Conservation (phyloP, 2,113 vertebrate genomes). For the Sylvia atricapilla region DNA sequence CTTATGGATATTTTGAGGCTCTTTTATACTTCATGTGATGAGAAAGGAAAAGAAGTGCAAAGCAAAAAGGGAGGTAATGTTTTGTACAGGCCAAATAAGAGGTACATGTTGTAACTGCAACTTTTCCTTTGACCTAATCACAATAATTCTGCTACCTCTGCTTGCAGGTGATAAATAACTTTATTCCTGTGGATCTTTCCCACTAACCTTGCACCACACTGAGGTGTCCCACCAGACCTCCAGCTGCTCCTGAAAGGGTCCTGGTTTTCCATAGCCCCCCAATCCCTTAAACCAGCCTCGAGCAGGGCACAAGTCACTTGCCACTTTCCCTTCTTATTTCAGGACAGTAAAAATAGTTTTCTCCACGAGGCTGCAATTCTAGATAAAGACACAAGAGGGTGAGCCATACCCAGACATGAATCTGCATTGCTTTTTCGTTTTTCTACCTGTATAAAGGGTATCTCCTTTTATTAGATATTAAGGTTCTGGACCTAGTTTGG, state of each 20-base stretch:
- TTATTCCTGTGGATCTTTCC: neutral
- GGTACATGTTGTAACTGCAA: fast-evolving
- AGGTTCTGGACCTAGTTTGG: neutral
- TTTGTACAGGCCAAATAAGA: neutral
- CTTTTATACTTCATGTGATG: neutral
- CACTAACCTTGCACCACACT: neutral
- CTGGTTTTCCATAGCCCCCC: neutral
- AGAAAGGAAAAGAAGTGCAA: neutral
- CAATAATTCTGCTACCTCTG: neutral
- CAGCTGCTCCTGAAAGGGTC: neutral
- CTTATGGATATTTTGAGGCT: neutral
- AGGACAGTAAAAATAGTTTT: neutral
- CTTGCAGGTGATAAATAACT: neutral
- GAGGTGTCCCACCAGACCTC: neutral
- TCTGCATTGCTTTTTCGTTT: neutral
- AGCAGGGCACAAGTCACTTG: neutral
- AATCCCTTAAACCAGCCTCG: neutral
- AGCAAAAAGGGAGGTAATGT: neutral
- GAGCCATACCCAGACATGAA: neutral
- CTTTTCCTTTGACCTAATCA: neutral
- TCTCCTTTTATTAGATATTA: neutral
- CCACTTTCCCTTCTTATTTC: neutral
- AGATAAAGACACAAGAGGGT: conserved; percentile 33
- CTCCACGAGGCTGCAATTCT: neutral
- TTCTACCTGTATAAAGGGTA: neutral